These are phyloP conservation scores for Octomys mimax DNA, from an alignment of 2,797 vertebrate species.

Conservation along the genomic window DNA sequence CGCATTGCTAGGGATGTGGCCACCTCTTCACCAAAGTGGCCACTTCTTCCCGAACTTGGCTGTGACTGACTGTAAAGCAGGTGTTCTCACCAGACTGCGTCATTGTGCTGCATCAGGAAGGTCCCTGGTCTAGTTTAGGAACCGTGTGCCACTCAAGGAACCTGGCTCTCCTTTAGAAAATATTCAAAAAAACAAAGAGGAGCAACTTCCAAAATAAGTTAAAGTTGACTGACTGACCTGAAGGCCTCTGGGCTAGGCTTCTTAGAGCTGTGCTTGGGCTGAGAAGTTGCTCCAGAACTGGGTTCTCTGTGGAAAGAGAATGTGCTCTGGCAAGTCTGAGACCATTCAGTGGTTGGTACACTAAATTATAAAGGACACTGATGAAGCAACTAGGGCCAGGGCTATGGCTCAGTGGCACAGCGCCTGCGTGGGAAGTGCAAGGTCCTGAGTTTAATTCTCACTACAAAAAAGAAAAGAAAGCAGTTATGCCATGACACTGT, in stretches of 20 bases:
- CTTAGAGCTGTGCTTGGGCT: not conserved
- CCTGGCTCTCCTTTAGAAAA: slow-evolving; percentile 16
- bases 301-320: not conserved
- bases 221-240: not conserved
- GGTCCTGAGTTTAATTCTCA: too few relatives aligned
- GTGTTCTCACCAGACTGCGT: not conserved
- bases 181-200: slow-evolving; percentile 23
- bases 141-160: accelerated
- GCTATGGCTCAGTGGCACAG: too few relatives aligned
- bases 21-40: too few relatives aligned
- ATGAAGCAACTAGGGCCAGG: not conserved
- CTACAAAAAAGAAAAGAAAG: not conserved
- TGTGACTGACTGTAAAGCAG: not conserved
- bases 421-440: too few relatives aligned
- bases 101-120: not conserved
- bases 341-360: not conserved
- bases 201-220: slow-evolving; percentile 22
- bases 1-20: not conserved
- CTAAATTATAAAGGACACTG: slow-evolving; percentile 28
- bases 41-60: not conserved
- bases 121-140: not conserved
- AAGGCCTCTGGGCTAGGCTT: not conserved
- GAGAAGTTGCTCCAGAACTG: not conserved
- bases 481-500: not conserved
- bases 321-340: slow-evolving; percentile 36